A percentile compares a stretch with the other conserved stretches of the same genome.
Conservation (phyloP, 2,113 vertebrate species). For the Galeopterus variegatus region DNA sequence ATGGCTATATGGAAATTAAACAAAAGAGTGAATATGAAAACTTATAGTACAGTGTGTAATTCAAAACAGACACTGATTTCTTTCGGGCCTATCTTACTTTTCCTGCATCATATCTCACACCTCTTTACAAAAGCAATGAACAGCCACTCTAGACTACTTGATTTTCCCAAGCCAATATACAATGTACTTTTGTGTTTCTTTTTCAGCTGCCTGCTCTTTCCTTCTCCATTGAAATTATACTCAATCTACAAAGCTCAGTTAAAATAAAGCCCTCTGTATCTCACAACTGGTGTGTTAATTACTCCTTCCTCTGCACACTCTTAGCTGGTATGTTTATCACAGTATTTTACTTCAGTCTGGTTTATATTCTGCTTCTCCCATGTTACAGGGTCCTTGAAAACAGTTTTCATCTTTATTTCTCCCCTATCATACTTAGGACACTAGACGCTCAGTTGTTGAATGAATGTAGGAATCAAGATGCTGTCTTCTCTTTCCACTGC, state of each 20-base stretch:
- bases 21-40: slow-evolving; percentile 12
- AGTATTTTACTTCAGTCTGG: neutral
- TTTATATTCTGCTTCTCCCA: slow-evolving; percentile 36
- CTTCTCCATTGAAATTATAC: slow-evolving; percentile 10
- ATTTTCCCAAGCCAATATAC: neutral
- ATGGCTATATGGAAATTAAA: neutral
- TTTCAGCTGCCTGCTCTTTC: neutral
- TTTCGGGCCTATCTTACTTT: neutral
- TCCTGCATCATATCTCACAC: neutral
- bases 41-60: neutral
- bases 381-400: neutral
- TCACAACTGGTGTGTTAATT: neutral
- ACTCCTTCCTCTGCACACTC: neutral
- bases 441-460: neutral
- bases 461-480: neutral
- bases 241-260: neutral
- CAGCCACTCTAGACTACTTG: neutral
- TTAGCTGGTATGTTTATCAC: neutral
- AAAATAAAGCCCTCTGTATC: neutral
- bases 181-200: slow-evolving; percentile 19
- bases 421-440: neutral
- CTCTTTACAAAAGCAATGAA: neutral
- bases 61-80: neutral
- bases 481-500: neutral
- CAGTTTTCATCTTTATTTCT: neutral